These are phyloP conservation scores for Apolygus lucorum DNA, from an alignment of 1,140 invertebrate species.

Conservation along the genomic window DNA sequence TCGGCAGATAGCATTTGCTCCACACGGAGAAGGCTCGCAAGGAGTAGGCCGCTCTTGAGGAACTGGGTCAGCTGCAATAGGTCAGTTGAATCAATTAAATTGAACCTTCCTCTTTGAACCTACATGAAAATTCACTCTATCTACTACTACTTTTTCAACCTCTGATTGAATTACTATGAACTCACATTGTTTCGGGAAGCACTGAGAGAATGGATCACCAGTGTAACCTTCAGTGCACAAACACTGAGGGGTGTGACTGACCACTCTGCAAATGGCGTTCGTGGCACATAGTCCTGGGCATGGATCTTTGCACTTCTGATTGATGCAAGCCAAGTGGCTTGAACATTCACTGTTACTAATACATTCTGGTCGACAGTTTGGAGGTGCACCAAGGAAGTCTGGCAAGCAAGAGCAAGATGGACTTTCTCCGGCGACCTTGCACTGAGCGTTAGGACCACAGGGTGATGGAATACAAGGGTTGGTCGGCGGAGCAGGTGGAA, in stretches of 20 bases:
- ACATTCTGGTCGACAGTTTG: constrained; percentile 63
- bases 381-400: constrained; percentile 58
- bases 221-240: constrained; percentile 47
- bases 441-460: constrained; percentile 62
- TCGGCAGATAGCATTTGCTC: constrained; percentile 57
- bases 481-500: not conserved
- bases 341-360: constrained; percentile 56
- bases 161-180: not conserved
- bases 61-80: constrained; percentile 28
- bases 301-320: constrained; percentile 58
- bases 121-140: not conserved
- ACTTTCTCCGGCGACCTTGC: constrained; percentile 43
- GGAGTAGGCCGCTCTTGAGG: constrained; percentile 39
- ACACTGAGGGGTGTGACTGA: constrained; percentile 56
- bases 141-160: not conserved
- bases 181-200: constrained; percentile 38
- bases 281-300: constrained; percentile 53
- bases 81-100: not conserved
- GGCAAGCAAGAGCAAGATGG: constrained; percentile 55
- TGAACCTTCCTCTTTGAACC: not conserved
- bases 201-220: constrained; percentile 51
- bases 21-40: constrained; percentile 60
- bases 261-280: constrained; percentile 54
- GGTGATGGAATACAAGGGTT: constrained; percentile 51
- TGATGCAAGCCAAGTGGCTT: constrained; percentile 53